Evolutionary conservation across 2,797 vertebrate species (phyloP), one percentile per base, ranked within the genome.

Genomic region (Cynopterus sphinx): DNA sequence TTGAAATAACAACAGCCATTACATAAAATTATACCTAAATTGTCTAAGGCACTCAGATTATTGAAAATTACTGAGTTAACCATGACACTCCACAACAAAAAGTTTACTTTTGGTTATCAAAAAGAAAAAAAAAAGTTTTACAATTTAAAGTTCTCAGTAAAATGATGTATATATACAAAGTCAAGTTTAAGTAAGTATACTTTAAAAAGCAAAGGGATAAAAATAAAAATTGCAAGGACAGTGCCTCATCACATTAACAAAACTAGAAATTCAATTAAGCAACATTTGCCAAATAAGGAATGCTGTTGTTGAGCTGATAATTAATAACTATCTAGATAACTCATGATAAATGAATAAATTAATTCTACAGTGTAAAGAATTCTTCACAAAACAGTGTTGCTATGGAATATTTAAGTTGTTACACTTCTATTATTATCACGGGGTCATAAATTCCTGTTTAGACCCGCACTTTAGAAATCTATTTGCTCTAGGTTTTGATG

Each of bases 191-290:
- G 6, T 84, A 13, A 55, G 5, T 82, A 10, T 85, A 85, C 49
- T 94, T 96, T 75, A 93, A 43, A 43, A 94, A 94, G 71, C 55
- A 65, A 92, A 96, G 61, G 43, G 46, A 53, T 85, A 94, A 96
- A 97, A 90, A 77, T 84, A 78, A 92, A 91, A 97, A 92, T 68
- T 87, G n/a, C 46, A 94, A 96, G 92, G 67, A 59, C 97, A 93
- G 36, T 90, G 65, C 36, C 92, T 95, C 61, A 68, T 59, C 53
- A 87, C 16, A 92, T 53, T 87, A 96, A 78, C 57, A 75, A 89
- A 96, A 94, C 24, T 91, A 61, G n/a, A 78, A 88, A 91, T 71
- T 91, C 33, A 75, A 78, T 81, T 90, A 93, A 53, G 31, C 28
- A 91, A 70, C 57, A 96, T 89, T 39, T 95, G 74, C 65, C 84